A percentile compares a stretch with the other conserved stretches of the same genome.
Evolutionary conservation across 1,140 invertebrate genomes (phyloP).

Genomic region (Aphelenchoides avenae): DNA sequence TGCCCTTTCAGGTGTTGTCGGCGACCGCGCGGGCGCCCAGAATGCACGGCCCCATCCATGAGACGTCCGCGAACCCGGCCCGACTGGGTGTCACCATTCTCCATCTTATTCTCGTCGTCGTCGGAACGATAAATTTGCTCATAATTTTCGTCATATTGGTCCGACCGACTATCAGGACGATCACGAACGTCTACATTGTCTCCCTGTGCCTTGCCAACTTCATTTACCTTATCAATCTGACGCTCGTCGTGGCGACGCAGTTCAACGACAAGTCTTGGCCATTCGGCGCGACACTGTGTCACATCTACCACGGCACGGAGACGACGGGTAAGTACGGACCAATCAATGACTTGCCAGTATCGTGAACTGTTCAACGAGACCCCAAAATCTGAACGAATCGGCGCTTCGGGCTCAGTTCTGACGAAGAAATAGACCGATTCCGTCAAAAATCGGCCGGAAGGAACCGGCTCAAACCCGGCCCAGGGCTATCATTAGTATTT

Average conservation of each 20-base stretch:
- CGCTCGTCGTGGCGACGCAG: constrained; percentile 37
- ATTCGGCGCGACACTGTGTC: constrained; percentile 34
- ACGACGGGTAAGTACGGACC: constrained; percentile 45
- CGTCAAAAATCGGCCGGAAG: too few species aligned
- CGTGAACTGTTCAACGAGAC: too few species aligned
- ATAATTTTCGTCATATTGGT: constrained; percentile 35
- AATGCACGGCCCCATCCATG: too few species aligned
- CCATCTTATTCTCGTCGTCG: constrained; percentile 31
- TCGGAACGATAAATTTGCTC: constrained; percentile 38
- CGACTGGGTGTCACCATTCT: constrained; percentile 35
- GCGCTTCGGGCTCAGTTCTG: too few species aligned
- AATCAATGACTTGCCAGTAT: too few species aligned
- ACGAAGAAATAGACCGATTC: too few species aligned
- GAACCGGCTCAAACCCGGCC: too few species aligned
- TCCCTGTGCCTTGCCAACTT: constrained; percentile 42
- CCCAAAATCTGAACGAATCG: too few species aligned
- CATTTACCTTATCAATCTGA: constrained; percentile 36
- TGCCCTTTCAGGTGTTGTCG: too few species aligned
- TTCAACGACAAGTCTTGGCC: constrained; percentile 41
- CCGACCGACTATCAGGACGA: constrained; percentile 37
- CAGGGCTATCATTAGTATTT: too few species aligned
- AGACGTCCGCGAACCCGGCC: neutral
- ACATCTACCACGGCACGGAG: constrained; percentile 42
- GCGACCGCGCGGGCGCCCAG: too few species aligned
- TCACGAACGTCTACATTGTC: constrained; percentile 46